Percentiles rank a stretch among this genome's conserved stretches.
These are phyloP conservation scores for Drosophila hydei DNA, from an alignment of 1,140 invertebrate genomes.

Conservation along the genomic window DNA sequence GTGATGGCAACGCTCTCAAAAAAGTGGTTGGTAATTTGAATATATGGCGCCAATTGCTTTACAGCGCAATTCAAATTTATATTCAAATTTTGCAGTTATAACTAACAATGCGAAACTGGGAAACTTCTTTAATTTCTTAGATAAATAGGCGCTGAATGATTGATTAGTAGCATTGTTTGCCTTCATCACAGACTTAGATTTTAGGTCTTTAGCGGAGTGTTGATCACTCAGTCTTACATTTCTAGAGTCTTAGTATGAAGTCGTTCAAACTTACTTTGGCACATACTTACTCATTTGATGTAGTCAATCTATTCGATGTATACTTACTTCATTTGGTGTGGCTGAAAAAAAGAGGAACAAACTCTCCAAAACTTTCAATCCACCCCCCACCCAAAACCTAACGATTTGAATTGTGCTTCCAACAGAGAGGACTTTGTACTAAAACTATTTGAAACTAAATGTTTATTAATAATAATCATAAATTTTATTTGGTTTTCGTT, in stretches of 20 bases:
- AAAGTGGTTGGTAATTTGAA: not conserved
- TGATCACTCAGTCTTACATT: too few species aligned
- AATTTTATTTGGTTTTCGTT: constrained; percentile 74
- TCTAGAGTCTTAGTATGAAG: too few species aligned
- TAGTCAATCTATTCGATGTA: not conserved
- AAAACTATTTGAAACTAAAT: constrained; percentile 47
- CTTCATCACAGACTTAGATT: too few species aligned
- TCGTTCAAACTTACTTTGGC: not conserved
- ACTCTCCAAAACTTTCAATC: not conserved
- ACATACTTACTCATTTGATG: not conserved
- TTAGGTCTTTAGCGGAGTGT: too few species aligned
- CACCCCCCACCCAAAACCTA: constrained; percentile 40
- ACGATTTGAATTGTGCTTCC: constrained; percentile 78
- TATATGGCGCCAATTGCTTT: not conserved
- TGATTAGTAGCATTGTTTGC: too few species aligned
- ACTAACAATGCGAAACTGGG: too few species aligned
- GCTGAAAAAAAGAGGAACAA: constrained; percentile 10
- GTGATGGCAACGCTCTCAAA: constrained; percentile 15
- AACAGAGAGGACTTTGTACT: constrained; percentile 27
- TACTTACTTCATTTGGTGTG: constrained; percentile 12
- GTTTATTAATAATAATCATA: constrained; percentile 72
- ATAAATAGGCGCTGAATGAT: too few species aligned
- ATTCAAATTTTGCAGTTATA: not conserved
- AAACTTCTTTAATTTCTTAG: too few species aligned
- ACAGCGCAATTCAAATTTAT: not conserved